Evolutionary conservation across 2,888 invertebrate species (phyloP).

Genomic region (Thymelicus sylvestris): DNA sequence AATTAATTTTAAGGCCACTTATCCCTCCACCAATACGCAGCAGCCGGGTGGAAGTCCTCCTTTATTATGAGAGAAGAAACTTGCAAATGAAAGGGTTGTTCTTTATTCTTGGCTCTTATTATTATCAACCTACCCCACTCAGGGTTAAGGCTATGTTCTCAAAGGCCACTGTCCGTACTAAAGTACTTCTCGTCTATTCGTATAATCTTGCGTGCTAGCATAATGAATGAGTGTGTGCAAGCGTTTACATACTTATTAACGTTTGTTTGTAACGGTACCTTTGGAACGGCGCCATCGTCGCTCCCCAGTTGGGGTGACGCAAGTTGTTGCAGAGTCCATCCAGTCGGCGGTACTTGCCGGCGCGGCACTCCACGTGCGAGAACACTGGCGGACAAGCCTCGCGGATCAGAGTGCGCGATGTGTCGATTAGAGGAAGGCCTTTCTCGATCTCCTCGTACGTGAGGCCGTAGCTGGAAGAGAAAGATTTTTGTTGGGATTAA

Average conservation of each 20-base stretch:
- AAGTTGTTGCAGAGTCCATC: conserved; percentile 96
- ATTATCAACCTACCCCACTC: too few species aligned
- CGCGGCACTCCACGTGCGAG: conserved; percentile 93
- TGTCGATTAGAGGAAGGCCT: conserved; percentile 93
- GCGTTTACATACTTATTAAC: not conserved
- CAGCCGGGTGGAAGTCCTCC: too few species aligned
- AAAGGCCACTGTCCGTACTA: too few species aligned
- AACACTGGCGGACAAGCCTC: conserved; percentile 95
- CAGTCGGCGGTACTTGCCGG: conserved; percentile 93
- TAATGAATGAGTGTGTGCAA: not conserved
- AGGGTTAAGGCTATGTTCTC: too few species aligned
- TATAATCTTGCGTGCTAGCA: not conserved
- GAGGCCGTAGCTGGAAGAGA: conserved; percentile 88
- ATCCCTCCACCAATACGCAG: too few species aligned
- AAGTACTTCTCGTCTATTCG: too few species aligned
- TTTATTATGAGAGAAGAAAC: too few species aligned
- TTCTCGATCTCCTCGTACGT: conserved; percentile 95
- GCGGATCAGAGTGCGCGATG: conserved; percentile 93
- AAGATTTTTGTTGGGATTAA: not conserved
- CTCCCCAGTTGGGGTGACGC: conserved; percentile 95
- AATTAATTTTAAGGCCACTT: too few species aligned
- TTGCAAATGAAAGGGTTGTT: too few species aligned
- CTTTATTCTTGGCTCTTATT: too few species aligned
- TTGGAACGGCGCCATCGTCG: conserved; percentile 93
- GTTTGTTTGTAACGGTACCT: conserved; percentile 72